Percentiles rank a stretch among this genome's conserved stretches.
phyloP scores from a whole-genome alignment of 2,888 invertebrate species.

The Vanessa cardui region DNA sequence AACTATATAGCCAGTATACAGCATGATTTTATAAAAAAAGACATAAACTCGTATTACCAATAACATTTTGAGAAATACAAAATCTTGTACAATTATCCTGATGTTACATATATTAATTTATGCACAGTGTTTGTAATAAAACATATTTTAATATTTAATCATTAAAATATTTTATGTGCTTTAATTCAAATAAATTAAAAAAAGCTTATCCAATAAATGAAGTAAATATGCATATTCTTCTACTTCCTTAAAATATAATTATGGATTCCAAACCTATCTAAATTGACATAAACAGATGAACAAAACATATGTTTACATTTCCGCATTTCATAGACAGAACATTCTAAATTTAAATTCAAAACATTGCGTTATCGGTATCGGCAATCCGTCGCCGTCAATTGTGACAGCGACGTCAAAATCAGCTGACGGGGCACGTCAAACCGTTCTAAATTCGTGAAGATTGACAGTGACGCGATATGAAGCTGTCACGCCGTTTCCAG shows the following conservation, averaged over 20 bases:
- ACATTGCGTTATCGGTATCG: slow-evolving; percentile 53
- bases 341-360: slow-evolving; percentile 36
- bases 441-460: slow-evolving; percentile 67
- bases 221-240: not conserved
- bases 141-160: too few relatives aligned
- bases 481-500: slow-evolving; percentile 49
- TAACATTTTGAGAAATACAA: too few relatives aligned
- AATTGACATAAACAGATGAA: not conserved
- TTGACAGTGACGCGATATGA: slow-evolving; percentile 72
- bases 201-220: not conserved
- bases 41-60: too few relatives aligned
- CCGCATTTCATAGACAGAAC: slow-evolving; percentile 42
- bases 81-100: too few relatives aligned
- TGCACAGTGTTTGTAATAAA: too few relatives aligned
- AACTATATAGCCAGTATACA: too few relatives aligned
- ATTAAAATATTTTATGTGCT: too few relatives aligned
- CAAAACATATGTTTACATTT: not conserved
- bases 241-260: not conserved
- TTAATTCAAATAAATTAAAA: not conserved
- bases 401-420: slow-evolving; percentile 65
- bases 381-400: slow-evolving; percentile 55
- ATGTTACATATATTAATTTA: too few relatives aligned
- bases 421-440: slow-evolving; percentile 64
- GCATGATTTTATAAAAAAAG: too few relatives aligned
- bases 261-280: too few relatives aligned